Conservation (phyloP, 2,797 vertebrate species). For the Danio tinwini region DNA sequence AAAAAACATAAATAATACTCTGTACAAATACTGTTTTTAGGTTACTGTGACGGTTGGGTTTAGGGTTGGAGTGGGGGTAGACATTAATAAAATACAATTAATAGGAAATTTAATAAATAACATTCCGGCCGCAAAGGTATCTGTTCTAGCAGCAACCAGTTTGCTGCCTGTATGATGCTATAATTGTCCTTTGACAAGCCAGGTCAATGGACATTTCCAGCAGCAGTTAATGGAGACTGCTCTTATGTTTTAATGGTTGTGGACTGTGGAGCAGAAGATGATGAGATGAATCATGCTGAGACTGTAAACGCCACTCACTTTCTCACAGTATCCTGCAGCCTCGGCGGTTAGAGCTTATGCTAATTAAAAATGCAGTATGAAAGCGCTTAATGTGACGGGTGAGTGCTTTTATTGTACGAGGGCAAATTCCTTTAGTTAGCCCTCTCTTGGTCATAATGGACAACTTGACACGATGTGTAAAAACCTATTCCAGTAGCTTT, state of each 20-base stretch:
- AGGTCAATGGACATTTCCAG: slow-evolving; percentile 17
- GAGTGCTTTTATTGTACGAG: background rate
- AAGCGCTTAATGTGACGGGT: slow-evolving; percentile 1
- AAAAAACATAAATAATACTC: no score
- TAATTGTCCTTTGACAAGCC: slow-evolving; percentile 18
- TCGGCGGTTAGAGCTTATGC: background rate
- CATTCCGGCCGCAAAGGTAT: no score
- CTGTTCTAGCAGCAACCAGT: no score
- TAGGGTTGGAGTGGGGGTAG: no score
- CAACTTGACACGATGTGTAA: slow-evolving; percentile 7
- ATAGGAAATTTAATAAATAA: no score
- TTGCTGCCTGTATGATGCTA: background rate
- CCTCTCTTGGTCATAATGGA: slow-evolving; percentile 1
- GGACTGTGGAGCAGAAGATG: slow-evolving; percentile 16
- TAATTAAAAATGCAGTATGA: slow-evolving; percentile 28
- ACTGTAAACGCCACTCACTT: background rate
- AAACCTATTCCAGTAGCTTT: background rate
- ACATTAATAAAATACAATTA: no score
- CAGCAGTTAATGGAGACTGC: slow-evolving; percentile 25
- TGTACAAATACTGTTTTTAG: no score
- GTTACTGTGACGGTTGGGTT: no score
- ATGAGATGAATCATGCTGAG: background rate
- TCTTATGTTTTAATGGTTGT: slow-evolving; percentile 24
- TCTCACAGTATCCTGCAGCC: slow-evolving; percentile 13
- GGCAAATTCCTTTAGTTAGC: background rate